Evolutionary conservation across 2,113 vertebrate genomes (phyloP).

Genomic region (Arothron firmamentum): DNA sequence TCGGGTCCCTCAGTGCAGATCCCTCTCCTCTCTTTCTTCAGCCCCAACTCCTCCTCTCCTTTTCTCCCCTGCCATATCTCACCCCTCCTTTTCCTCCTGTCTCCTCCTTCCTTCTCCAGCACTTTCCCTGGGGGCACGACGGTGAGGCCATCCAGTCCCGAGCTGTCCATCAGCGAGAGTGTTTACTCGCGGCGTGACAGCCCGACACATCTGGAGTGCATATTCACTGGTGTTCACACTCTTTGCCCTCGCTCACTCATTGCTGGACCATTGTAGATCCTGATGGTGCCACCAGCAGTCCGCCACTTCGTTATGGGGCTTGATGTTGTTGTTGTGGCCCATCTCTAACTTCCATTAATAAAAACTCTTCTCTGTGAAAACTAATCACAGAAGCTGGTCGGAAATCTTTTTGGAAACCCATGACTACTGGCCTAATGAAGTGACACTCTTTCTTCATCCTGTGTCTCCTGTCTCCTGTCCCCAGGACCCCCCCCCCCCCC

Average conservation of each 20-base stretch:
- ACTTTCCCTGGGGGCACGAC: slow-evolving; percentile 77
- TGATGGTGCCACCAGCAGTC: slow-evolving; percentile 95
- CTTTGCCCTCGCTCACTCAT: slow-evolving; percentile 36
- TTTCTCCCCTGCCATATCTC: slow-evolving; percentile 53
- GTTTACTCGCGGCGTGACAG: slow-evolving; percentile 98
- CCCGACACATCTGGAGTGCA: slow-evolving; percentile 99
- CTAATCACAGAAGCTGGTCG: slow-evolving; percentile 51
- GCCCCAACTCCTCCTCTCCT: slow-evolving; percentile 48
- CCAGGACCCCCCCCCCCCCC: slow-evolving; percentile 29
- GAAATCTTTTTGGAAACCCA: slow-evolving; percentile 55
- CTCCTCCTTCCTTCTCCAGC: slow-evolving; percentile 71
- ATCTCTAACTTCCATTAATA: slow-evolving; percentile 49
- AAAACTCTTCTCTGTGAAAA: slow-evolving; percentile 30
- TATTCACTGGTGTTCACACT: slow-evolving; percentile 84
- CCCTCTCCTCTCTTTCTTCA: slow-evolving; percentile 56
- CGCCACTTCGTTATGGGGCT: slow-evolving; percentile 87
- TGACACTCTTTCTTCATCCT: slow-evolving; percentile 65
- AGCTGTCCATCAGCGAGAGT: slow-evolving; percentile 94
- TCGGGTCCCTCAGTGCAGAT: slow-evolving; percentile 59
- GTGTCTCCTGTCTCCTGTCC: slow-evolving; percentile 10
- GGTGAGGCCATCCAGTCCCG: slow-evolving; percentile 92
- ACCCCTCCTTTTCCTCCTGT: slow-evolving; percentile 49
- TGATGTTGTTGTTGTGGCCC: slow-evolving; percentile 88
- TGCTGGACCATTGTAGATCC: slow-evolving; percentile 39
- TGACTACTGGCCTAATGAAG: slow-evolving; percentile 69